Conservation (phyloP, 2,797 vertebrate genomes). For the Gastrophryne carolinensis region DNA sequence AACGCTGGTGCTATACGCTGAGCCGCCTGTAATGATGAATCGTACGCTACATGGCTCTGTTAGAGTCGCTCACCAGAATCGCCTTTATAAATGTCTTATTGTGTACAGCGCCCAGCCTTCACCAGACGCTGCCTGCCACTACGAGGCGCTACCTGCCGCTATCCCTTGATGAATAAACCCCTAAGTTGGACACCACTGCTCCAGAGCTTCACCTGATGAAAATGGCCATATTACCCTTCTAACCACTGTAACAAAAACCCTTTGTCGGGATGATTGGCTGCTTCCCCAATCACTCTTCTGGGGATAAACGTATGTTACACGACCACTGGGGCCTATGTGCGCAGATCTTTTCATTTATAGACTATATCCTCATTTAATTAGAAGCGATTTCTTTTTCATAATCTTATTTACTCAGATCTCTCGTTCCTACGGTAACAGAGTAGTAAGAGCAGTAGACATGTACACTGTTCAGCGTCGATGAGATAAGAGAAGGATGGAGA, state of each 20-base stretch:
- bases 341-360: conserved; percentile 63
- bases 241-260: conserved; percentile 11
- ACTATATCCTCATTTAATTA: conserved; percentile 80
- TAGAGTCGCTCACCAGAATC: too few relatives aligned
- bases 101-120: too few relatives aligned
- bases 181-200: too few relatives aligned
- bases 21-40: too few relatives aligned
- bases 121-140: too few relatives aligned
- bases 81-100: too few relatives aligned
- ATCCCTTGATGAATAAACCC: too few relatives aligned
- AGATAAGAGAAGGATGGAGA: conserved; percentile 72
- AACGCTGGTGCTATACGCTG: too few relatives aligned
- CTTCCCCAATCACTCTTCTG: conserved; percentile 36
- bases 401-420: conserved; percentile 84
- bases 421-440: conserved; percentile 90
- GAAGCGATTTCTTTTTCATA: conserved; percentile 82
- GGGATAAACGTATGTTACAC: conserved; percentile 45
- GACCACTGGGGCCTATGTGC: conserved; percentile 23
- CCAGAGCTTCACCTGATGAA: too few relatives aligned
- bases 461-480: conserved; percentile 68
- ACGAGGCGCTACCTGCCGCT: too few relatives aligned
- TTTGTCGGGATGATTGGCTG: conserved; percentile 45
- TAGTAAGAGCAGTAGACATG: conserved; percentile 71
- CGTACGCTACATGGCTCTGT: too few relatives aligned
- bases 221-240: too few relatives aligned